Percentiles rank a stretch among this genome's conserved stretches.
These are phyloP conservation scores for Gambelia wislizenii DNA, from an alignment of 2,797 vertebrate species.

Conservation along the genomic window DNA sequence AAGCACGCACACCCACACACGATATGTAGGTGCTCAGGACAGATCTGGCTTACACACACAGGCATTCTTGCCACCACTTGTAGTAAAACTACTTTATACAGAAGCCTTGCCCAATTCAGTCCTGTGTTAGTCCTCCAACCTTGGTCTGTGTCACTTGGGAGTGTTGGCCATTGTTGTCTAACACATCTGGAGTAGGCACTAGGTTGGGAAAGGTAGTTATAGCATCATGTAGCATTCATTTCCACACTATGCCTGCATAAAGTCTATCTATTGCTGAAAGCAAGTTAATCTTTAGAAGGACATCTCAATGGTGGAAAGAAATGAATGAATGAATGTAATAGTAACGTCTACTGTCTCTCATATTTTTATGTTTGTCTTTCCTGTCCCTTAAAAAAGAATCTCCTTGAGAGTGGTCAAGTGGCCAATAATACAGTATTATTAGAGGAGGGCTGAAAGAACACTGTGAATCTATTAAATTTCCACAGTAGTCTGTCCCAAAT, in stretches of 20 bases:
- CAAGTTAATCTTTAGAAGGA: not conserved
- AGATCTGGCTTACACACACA: too few species aligned
- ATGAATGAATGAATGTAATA: not conserved
- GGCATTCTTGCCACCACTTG: not conserved
- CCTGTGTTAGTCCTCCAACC: not conserved
- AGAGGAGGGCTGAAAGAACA: conserved; percentile 17
- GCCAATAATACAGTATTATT: not conserved
- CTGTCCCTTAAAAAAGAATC: not conserved
- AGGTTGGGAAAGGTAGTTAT: not conserved
- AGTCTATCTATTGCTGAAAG: not conserved
- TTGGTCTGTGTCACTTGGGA: not conserved
- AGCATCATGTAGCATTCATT: not conserved
- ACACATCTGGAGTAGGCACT: not conserved
- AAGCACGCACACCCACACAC: not conserved
- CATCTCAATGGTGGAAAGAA: not conserved
- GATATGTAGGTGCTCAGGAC: not conserved
- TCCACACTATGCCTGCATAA: not conserved
- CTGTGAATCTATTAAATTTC: not conserved
- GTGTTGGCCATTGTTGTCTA: not conserved
- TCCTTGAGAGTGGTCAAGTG: conserved; percentile 54
- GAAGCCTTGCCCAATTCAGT: too few species aligned
- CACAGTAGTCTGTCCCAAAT: conserved; percentile 27
- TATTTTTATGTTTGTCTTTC: conserved; percentile 1
- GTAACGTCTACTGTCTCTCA: conserved; percentile 29
- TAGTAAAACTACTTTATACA: not conserved